phyloP scores from a whole-genome alignment of 2,888 invertebrate species.

The Drosophila aldrichi region DNA sequence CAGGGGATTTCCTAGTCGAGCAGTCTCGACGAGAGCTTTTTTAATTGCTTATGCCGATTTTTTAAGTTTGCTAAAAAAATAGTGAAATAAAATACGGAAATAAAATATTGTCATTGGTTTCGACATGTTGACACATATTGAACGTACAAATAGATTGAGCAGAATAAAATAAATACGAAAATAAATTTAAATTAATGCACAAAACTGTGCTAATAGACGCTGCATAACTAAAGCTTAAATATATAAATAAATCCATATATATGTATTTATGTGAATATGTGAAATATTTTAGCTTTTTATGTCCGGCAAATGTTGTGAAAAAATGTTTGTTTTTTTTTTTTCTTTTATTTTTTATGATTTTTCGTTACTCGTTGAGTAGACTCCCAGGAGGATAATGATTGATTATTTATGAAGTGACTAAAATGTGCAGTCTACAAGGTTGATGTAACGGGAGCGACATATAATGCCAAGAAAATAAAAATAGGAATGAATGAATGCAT shows the following conservation, averaged over 20 bases:
- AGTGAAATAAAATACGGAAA: neutral
- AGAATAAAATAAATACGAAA: neutral
- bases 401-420: conserved; percentile 57
- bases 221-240: neutral
- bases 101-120: conserved; percentile 6
- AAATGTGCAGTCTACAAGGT: too few relatives aligned
- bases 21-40: too few relatives aligned
- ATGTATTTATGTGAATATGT: neutral
- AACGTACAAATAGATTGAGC: conserved; percentile 21
- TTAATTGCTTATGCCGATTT: conserved; percentile 1
- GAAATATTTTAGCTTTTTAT: neutral
- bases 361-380: conserved; percentile 10
- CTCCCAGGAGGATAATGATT: conserved; percentile 60
- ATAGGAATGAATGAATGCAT: neutral
- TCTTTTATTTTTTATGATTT: conserved; percentile 9
- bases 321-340: too few relatives aligned
- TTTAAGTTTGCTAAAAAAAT: neutral
- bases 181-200: neutral
- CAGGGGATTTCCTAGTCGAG: too few relatives aligned
- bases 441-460: conserved; percentile 36
- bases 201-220: conserved; percentile 11
- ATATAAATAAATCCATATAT: neutral
- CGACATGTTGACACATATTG: conserved; percentile 33
- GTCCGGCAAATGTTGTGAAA: neutral
- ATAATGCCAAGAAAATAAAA: conserved; percentile 1